Evolutionary conservation across 2,113 vertebrate species (phyloP), one percentile per base, ranked within the genome.

Genomic region (Rhodinocichla rosea): DNA sequence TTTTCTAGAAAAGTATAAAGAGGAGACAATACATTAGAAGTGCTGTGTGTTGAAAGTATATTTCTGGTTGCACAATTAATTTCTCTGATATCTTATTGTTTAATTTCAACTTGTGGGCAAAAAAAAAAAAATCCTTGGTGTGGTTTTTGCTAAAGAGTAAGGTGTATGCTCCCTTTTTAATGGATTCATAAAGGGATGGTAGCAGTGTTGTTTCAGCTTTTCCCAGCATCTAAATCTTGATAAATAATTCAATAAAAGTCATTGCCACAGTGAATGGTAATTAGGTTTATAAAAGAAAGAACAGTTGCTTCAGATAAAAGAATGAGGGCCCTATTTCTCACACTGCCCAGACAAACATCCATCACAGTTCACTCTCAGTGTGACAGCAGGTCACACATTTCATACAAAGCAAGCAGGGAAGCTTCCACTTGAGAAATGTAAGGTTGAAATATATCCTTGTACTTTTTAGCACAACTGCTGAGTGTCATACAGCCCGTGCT

Each of bases 211-310:
- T 68, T 88, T 74, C 64, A 94, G 60, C 42, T 24, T 56, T 87
- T 89, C 30, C 47, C 18, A 74, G 57, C 1, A 15, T 71, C 64
- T 83, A 69, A 77, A 85, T 83, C 32, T 81, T 78, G 60, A 57
- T 83, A 90, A 95, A 95, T 93, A 94, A 88, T 81, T 90, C 45
- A 83, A 35, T 78, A 64, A 91, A 95, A 83, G 56, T 47, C n/a
- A 81, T 47, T 0, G 5, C n/a, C 84, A 63, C 32, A 20, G 44
- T 40, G 76, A 78, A 59, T 40, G 45, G 22, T 57, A 88, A 56
- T 86, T 85, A 92, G 55, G 50, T 62, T 87, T 79, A 76, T 83
- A 37, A 80, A 77, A 87, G 80, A 68, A 73, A 60, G 27, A 70
- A 37, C 19, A 47, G 56, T 76, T 80, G 57, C 35, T 79, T 91